Conservation (phyloP, 2,113 vertebrate species). For the Sarotherodon lohbergeri region DNA sequence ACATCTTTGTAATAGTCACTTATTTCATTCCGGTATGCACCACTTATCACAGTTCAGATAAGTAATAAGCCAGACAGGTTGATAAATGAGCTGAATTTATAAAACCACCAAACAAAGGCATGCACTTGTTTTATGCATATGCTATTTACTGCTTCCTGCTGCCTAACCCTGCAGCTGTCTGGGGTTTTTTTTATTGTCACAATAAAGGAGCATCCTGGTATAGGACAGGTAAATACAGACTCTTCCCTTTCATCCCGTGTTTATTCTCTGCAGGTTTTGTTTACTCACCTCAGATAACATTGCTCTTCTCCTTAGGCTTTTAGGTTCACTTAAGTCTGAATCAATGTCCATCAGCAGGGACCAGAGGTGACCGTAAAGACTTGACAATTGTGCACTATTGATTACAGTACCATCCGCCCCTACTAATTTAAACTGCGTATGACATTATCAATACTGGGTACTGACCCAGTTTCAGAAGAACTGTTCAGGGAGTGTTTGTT, state of each 20-base stretch:
- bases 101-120: not conserved
- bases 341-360: constrained; percentile 58
- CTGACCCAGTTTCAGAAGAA: constrained; percentile 19
- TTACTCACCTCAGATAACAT: not conserved
- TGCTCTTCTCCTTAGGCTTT: constrained; percentile 13
- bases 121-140: constrained; percentile 10
- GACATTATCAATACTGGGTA: constrained; percentile 52
- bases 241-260: not conserved
- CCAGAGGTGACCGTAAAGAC: constrained; percentile 53
- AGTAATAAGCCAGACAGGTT: not conserved
- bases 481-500: constrained; percentile 16
- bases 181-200: not conserved
- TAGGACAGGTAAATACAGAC: constrained; percentile 17
- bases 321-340: constrained; percentile 43
- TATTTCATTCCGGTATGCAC: not conserved
- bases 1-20: not conserved
- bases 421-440: constrained; percentile 58
- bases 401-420: constrained; percentile 34
- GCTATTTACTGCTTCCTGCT: not conserved
- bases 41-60: not conserved
- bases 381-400: constrained; percentile 53
- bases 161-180: not conserved
- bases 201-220: constrained; percentile 14
- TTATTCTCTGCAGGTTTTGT: constrained; percentile 28
- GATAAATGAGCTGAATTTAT: not conserved